Conservation (phyloP, 2,797 vertebrate genomes). For the Adrianichthys oophorus region DNA sequence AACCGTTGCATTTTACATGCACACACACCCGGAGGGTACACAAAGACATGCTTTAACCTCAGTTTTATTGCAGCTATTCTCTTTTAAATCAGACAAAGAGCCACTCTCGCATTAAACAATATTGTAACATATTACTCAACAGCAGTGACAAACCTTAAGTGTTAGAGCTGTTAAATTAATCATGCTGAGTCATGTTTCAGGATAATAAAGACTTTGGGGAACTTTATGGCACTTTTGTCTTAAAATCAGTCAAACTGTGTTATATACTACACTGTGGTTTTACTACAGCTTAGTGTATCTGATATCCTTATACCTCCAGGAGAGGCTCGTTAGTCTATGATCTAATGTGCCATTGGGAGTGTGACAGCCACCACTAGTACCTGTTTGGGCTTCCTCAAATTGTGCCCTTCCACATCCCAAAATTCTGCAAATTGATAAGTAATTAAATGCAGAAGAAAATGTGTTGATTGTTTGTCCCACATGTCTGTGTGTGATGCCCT, state of each 20-base stretch:
- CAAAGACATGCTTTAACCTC: not conserved
- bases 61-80: slow-evolving; percentile 2
- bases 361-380: too few species aligned
- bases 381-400: too few species aligned
- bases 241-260: slow-evolving; percentile 4
- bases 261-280: slow-evolving; percentile 19
- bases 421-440: too few species aligned
- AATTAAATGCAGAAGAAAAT: too few species aligned
- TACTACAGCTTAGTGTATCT: slow-evolving; percentile 8
- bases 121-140: slow-evolving; percentile 10
- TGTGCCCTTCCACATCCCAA: too few species aligned
- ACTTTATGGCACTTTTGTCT: slow-evolving; percentile 12
- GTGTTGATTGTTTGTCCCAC: too few species aligned
- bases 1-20: not conserved
- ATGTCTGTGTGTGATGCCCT: too few species aligned
- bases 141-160: not conserved
- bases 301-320: slow-evolving; percentile 7
- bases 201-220: not conserved
- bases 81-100: slow-evolving; percentile 3
- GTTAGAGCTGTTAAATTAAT: slow-evolving; percentile 18
- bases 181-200: slow-evolving; percentile 11
- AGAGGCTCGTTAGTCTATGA: slow-evolving; percentile 25
- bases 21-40: not conserved
- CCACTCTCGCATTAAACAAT: not conserved
- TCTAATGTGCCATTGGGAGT: slow-evolving; percentile 17